Conservation (phyloP, 2,888 invertebrate species). For the Metalampra italica region DNA sequence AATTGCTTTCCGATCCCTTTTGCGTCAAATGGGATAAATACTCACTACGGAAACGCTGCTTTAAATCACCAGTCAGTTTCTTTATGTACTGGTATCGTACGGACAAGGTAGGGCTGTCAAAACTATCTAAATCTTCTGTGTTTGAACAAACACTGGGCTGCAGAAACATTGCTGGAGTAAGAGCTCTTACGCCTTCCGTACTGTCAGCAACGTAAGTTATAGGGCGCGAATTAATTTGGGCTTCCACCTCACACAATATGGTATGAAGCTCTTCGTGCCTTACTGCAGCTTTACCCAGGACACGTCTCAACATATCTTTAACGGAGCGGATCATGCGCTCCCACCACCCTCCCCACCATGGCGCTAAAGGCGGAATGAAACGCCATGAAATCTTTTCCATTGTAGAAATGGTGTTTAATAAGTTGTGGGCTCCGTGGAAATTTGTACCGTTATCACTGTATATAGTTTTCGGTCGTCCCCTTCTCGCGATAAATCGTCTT, state of each 20-base stretch:
- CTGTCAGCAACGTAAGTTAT: neutral
- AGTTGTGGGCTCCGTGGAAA: conserved; percentile 1
- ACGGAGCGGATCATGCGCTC: neutral
- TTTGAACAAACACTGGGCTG: neutral
- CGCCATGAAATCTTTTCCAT: neutral
- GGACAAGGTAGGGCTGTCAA: too few relatives aligned
- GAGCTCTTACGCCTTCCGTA: neutral
- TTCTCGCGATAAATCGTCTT: conserved; percentile 1
- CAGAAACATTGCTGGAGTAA: neutral
- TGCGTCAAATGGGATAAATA: neutral
- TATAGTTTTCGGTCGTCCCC: neutral
- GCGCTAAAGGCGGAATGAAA: neutral
- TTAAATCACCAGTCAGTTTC: neutral
- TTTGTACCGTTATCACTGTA: conserved; percentile 10
- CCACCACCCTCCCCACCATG: neutral
- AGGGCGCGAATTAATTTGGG: neutral
- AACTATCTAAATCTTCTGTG: too few relatives aligned
- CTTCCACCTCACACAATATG: neutral
- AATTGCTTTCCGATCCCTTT: neutral
- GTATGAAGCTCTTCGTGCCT: neutral
- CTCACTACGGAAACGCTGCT: neutral
- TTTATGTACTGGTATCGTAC: neutral
- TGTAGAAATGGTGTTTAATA: neutral
- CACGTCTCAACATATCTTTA: neutral
- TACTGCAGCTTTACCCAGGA: neutral